Evolutionary conservation across 2,888 invertebrate species (phyloP).

Genomic region (Oxystoma pomonae): DNA sequence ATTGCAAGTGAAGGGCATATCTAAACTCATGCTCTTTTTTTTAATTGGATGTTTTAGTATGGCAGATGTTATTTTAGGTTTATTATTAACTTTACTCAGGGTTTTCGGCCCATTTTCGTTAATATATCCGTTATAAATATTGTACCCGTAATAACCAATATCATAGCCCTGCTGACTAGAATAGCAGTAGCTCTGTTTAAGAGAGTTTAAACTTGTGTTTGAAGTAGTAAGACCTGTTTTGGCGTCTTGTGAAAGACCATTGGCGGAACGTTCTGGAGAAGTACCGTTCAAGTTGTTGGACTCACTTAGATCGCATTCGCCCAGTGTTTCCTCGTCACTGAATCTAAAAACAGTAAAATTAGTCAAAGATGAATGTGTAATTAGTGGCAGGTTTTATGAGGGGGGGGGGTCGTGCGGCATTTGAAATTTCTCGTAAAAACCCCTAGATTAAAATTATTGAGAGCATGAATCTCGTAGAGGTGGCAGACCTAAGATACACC

Average conservation of each 20-base stretch:
- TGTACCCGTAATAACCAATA: constrained; percentile 67
- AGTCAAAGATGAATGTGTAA: no score
- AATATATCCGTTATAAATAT: constrained; percentile 52
- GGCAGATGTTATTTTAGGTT: constrained; percentile 67
- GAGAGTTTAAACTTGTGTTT: constrained; percentile 66
- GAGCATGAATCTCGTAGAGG: no score
- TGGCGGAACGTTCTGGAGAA: constrained; percentile 37
- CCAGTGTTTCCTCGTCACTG: constrained; percentile 41
- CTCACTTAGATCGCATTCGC: constrained; percentile 40
- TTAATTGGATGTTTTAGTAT: constrained; percentile 61
- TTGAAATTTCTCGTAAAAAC: no score
- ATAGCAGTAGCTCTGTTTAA: constrained; percentile 71
- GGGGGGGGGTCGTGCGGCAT: no score
- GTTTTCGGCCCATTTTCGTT: constrained; percentile 12
- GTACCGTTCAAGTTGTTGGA: constrained; percentile 39
- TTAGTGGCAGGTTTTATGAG: no score
- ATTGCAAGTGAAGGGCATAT: constrained; percentile 40
- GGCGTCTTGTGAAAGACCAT: constrained; percentile 15
- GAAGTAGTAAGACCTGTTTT: constrained; percentile 77
- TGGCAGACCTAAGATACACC: no score
- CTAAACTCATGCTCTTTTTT: constrained; percentile 29
- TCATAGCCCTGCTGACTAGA: constrained; percentile 77
- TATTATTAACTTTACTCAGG: constrained; percentile 49
- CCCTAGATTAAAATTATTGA: no score
- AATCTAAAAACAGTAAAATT: constrained; percentile 37